Evolutionary conservation across 1,140 invertebrate genomes (phyloP).

Genomic region (Laupala kohalensis): DNA sequence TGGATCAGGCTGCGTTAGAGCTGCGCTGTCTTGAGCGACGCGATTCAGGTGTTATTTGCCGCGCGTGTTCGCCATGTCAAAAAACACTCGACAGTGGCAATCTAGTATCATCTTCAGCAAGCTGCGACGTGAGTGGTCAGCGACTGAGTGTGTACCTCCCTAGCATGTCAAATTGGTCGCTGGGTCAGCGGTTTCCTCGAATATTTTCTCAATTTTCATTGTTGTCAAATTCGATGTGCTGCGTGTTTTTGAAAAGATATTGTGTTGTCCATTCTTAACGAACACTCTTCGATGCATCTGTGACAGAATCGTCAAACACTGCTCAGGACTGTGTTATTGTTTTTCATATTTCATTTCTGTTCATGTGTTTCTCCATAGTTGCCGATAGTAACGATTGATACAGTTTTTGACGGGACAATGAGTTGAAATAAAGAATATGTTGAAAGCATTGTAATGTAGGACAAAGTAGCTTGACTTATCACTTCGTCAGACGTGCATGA

Average conservation of each 20-base stretch:
- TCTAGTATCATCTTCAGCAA: neutral
- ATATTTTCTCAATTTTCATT: too few species aligned
- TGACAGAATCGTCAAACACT: neutral
- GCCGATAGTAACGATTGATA: neutral
- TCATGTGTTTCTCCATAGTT: neutral
- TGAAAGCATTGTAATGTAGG: neutral
- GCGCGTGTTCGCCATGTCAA: neutral
- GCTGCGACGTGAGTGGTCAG: neutral
- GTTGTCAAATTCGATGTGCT: neutral
- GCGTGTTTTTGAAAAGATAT: neutral
- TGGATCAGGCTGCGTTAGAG: too few species aligned
- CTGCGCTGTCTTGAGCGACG: conserved; percentile 9
- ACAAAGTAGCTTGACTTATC: neutral
- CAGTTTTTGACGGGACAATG: too few species aligned
- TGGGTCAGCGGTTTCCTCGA: neutral
- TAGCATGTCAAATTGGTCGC: conserved; percentile 1
- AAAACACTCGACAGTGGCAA: neutral
- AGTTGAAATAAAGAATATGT: neutral
- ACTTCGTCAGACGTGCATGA: neutral
- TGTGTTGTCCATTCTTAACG: neutral
- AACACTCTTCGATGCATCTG: neutral
- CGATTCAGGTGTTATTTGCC: neutral
- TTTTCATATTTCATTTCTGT: neutral
- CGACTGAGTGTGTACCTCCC: neutral
- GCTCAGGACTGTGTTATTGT: neutral